phyloP scores from a whole-genome alignment of 2,797 vertebrate species.

The Pipistrellus kuhlii region DNA sequence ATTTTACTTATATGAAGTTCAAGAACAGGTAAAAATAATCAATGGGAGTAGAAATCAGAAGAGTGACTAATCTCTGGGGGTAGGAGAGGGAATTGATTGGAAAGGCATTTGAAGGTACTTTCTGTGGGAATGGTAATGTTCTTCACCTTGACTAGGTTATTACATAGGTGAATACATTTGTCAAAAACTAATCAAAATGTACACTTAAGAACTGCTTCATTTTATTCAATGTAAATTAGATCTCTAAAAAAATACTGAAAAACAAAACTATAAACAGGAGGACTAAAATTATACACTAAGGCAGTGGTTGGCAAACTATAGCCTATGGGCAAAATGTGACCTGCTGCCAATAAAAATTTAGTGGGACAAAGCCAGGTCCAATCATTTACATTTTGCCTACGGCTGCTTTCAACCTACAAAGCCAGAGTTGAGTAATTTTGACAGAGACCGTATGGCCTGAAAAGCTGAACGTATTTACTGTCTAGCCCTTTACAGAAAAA shows the following conservation, averaged over 20 bases:
- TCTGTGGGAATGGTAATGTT: background rate
- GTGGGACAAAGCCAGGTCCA: background rate
- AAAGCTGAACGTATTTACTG: constrained; percentile 32
- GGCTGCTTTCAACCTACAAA: constrained; percentile 31
- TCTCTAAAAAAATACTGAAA: background rate
- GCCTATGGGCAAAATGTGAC: background rate
- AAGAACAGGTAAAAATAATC: constrained; percentile 33
- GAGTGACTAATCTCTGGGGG: background rate
- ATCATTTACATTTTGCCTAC: background rate
- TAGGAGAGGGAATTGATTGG: background rate
- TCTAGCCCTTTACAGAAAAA: constrained; percentile 19
- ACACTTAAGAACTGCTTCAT: background rate
- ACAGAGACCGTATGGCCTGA: background rate
- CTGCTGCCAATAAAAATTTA: constrained; percentile 8
- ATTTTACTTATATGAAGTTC: constrained; percentile 5
- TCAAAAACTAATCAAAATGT: constrained; percentile 42
- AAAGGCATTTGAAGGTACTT: background rate
- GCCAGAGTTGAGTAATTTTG: background rate
- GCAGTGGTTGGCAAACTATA: background rate
- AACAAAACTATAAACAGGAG: background rate
- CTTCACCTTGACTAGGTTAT: background rate
- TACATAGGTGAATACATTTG: background rate
- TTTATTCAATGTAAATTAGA: constrained; percentile 37
- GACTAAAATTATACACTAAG: constrained; percentile 9
- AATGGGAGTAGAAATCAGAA: background rate